A percentile compares a stretch with the other conserved stretches of the same genome.
Conservation (phyloP, 1,140 invertebrate genomes). For the Meloidogyne hapla region DNA sequence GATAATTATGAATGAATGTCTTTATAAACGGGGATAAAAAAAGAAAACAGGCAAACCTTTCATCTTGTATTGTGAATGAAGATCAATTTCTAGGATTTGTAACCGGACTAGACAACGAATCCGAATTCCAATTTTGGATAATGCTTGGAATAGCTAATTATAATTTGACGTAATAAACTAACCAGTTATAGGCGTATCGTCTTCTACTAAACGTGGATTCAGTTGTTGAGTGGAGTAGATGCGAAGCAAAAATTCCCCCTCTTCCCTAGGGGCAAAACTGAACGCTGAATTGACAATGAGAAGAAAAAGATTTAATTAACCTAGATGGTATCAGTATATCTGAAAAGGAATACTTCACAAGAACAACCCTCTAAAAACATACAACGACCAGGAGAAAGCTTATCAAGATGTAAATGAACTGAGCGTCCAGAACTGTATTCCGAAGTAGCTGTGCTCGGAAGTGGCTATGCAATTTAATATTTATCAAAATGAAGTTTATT, state of each 20-base stretch:
- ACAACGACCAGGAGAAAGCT: constrained; percentile 49
- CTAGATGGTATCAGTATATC: not conserved
- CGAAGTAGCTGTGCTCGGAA: constrained; percentile 43
- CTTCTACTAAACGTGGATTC: constrained; percentile 36
- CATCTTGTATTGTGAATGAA: not conserved
- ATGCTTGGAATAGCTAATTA: constrained; percentile 1
- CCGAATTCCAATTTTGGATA: constrained; percentile 10
- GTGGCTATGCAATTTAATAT: not conserved
- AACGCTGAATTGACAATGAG: constrained; percentile 48
- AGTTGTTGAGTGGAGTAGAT: constrained; percentile 50
- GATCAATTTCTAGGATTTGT: constrained; percentile 28
- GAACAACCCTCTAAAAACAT: constrained; percentile 30
- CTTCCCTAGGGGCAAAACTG: constrained; percentile 59
- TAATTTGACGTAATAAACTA: not conserved
- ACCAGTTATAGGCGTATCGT: constrained; percentile 39
- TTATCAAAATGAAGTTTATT: not conserved
- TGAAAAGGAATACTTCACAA: not conserved
- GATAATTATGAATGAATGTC: not conserved
- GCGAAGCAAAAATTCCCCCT: constrained; percentile 57
- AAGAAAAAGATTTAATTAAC: not conserved
- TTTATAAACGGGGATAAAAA: not conserved
- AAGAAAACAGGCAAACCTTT: constrained; percentile 3
- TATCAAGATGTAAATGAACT: constrained; percentile 50
- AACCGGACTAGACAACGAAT: constrained; percentile 30
- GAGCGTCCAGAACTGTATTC: constrained; percentile 55